Evolutionary conservation across 2,888 invertebrate genomes (phyloP).

Genomic region (Thereva nobilitata): DNA sequence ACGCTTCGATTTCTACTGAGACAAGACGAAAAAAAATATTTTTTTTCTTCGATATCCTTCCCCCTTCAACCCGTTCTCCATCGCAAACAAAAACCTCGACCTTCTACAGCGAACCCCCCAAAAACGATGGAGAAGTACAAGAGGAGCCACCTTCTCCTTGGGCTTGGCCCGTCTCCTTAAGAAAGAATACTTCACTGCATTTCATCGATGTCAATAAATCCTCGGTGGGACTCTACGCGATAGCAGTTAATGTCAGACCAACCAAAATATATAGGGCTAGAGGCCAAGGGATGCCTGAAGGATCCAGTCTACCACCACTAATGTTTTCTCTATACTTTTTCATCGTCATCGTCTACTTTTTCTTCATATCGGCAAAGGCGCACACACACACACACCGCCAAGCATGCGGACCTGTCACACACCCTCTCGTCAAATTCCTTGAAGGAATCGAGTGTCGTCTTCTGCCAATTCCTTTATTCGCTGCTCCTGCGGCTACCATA

Average conservation of each 20-base stretch:
- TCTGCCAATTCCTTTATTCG: neutral
- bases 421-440: conserved; percentile 34
- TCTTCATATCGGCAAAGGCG: too few relatives aligned
- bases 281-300: conserved; percentile 29
- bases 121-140: neutral
- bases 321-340: conserved; percentile 6
- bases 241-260: conserved; percentile 61
- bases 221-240: conserved; percentile 50
- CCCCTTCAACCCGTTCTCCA: too few relatives aligned
- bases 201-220: conserved; percentile 58
- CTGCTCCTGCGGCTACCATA: neutral
- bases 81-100: too few relatives aligned
- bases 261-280: conserved; percentile 56
- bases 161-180: conserved; percentile 14
- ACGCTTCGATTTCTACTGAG: conserved; percentile 13
- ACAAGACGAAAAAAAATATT: neutral
- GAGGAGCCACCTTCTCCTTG: neutral
- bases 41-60: too few relatives aligned
- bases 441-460: conserved; percentile 18
- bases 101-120: too few relatives aligned
- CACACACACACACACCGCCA: conserved; percentile 1
- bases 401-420: conserved; percentile 18
- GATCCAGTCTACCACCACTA: conserved; percentile 33
- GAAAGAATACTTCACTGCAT: conserved; percentile 44
- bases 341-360: conserved; percentile 1